Base-by-base conservation (phyloP, 2,797 vertebrate genomes). In the Lates japonicus region DNA sequence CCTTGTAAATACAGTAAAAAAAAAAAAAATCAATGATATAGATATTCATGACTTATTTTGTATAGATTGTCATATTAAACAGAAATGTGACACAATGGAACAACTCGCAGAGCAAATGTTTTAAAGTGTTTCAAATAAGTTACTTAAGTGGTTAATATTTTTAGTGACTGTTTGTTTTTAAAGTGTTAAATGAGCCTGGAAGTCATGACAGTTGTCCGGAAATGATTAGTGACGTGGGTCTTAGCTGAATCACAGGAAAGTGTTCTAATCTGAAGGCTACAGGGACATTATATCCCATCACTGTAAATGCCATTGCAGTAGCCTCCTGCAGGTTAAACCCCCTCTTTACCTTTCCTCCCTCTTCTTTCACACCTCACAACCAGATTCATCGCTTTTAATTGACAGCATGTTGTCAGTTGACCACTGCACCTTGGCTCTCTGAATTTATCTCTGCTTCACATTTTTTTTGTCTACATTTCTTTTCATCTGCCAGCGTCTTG, bases 391-490 rank as follows among this genome's bases (percentile, higher is more conserved):
- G 72, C 71, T 80, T 91, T 84, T 89, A 89, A 90, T 90, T 93
- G 88, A 88, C 86, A 90, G 89, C 89, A 84, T 87, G 87, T 89
- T 88, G 90, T 91, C 92, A 89, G 85, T 79, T 75, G 79, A 91
- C 84, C 88, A 69, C 82, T 84, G 87, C 74, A 81, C 81, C 87
- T 73, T 82, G 90, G 80, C 89, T 87, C 83, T 85, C 69, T 81
- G 69, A 84, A 79, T 82, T 75, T 67, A 81, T 84, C 72, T 75
- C 78, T 70, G 82, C 77, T 82, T 87, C 81, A 85, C 70, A 74
- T 89, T 35, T 52, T 33, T 14, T 60, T 74, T 81, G 39, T 81
- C 48, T 70, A 29, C 3, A 55, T 68, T 70, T 63, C 25, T 79
- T 51, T 54, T 52, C 39, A 41, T 60, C 70, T 74, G 78, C 62